Percentiles rank a stretch among this genome's conserved stretches.
phyloP scores from a whole-genome alignment of 2,888 invertebrate species.

The Harpalus rubripes region DNA sequence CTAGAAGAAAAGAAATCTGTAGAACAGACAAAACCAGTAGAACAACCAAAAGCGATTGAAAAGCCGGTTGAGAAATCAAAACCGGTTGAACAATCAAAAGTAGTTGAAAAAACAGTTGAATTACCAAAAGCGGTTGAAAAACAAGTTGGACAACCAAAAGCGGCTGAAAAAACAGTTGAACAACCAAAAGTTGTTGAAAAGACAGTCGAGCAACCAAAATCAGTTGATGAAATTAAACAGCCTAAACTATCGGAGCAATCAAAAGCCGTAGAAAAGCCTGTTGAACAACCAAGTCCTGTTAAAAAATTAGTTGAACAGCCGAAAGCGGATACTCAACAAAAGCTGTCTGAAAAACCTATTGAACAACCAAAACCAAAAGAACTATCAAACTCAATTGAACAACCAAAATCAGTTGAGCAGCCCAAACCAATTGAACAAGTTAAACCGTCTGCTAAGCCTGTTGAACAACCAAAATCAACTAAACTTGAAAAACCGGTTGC shows the following conservation, averaged over 20 bases:
- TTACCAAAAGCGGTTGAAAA: constrained; percentile 67
- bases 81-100: constrained; percentile 59
- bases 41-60: constrained; percentile 42
- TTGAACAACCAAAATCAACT: constrained; percentile 56
- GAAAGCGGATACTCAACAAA: constrained; percentile 63
- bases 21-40: constrained; percentile 60
- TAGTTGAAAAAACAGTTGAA: constrained; percentile 70
- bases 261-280: constrained; percentile 67
- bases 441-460: constrained; percentile 46
- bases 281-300: constrained; percentile 69
- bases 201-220: constrained; percentile 56
- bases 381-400: constrained; percentile 54
- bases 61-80: constrained; percentile 58
- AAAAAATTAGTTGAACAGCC: constrained; percentile 54
- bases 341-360: constrained; percentile 61
- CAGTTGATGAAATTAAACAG: constrained; percentile 27
- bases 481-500: constrained; percentile 53
- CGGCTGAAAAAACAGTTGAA: constrained; percentile 54
- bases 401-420: background rate
- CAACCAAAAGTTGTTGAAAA: constrained; percentile 47
- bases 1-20: constrained; percentile 32
- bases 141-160: constrained; percentile 65
- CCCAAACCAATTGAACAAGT: constrained; percentile 5
- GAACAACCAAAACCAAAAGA: constrained; percentile 39
- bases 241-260: constrained; percentile 58